Base-by-base conservation (phyloP, 2,797 vertebrate genomes). In the Petrocephalus schoutedeni region DNA sequence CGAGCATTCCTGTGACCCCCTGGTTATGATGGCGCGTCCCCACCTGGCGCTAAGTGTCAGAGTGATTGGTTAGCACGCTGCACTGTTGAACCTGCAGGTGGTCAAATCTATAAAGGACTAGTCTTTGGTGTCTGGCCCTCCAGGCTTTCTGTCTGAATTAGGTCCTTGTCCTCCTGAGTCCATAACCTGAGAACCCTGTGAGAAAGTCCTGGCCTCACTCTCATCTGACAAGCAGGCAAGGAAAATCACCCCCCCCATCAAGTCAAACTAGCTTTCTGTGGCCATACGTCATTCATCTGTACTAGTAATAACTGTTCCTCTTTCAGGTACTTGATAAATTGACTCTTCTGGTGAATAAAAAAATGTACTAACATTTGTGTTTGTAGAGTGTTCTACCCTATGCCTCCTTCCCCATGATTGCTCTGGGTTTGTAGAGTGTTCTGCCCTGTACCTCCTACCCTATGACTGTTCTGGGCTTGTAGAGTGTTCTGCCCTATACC, bases 61-160 rank as follows among this genome's bases (percentile, higher is more conserved):
- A 45, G 71, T 77, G 71, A 77, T 77, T 77, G 71, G 71, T 77
- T 77, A 77, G 71, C 71, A 45, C 0, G 16, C 71, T 45, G 71
- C 16, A 77, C 71, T 77, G 71, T 77, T 77, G 36, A 77, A 77
- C 71, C 71, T 77, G 71, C 71, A 77, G 71, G 71, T 77, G 71
- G 71, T 77, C 71, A 77, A 19, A 77, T 77, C 71, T 45, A 77
- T 77, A 77, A 77, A 77, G 71, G 71, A 77, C 71, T 77, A 77
- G 71, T 77, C 71, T 77, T 77, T 77, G 71, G 71, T 77, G 36
- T 45, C 71, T 77, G 71, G 36, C 32, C 71, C 71, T 77, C 32
- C 71, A 45, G 71, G 71, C 71, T 45, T 77, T 77, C 36, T 77
- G 36, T 77, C 71, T 45, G 71, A 77, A 77, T 77, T 77, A 77